These are phyloP conservation scores for Henricia sp. DNA, from an alignment of 53 echinoderm and acorn worm species.

Conservation along the genomic window DNA sequence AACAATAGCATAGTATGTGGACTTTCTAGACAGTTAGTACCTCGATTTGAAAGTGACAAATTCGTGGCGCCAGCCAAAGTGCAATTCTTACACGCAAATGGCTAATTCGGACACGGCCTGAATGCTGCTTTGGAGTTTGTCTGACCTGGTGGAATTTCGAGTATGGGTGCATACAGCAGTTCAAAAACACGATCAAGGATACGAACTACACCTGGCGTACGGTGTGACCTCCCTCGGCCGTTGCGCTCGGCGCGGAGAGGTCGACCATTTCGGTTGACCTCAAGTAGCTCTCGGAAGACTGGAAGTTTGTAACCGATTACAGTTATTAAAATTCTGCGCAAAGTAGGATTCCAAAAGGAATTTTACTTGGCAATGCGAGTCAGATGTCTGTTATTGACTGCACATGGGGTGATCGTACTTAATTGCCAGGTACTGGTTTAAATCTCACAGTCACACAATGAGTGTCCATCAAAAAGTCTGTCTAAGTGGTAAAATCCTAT, in stretches of 20 bases:
- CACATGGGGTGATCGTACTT: slow-evolving; percentile 36
- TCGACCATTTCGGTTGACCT: slow-evolving; percentile 21
- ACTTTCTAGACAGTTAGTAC: no score
- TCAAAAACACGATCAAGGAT: neutral
- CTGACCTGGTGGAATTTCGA: no score
- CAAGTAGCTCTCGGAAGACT: neutral
- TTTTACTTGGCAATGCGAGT: neutral
- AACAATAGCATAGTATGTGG: no score
- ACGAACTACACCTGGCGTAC: slow-evolving; percentile 29
- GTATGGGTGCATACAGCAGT: neutral
- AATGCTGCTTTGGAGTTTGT: no score
- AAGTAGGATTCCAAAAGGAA: slow-evolving; percentile 19
- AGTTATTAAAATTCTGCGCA: slow-evolving; percentile 43
- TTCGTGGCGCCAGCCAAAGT: no score
- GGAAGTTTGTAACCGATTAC: slow-evolving; percentile 20
- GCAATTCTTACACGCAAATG: no score
- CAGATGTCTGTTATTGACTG: slow-evolving; percentile 28
- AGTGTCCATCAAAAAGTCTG: neutral
- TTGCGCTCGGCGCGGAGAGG: slow-evolving; percentile 8
- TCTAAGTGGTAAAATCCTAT: neutral
- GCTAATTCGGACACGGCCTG: no score
- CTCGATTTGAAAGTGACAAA: no score
- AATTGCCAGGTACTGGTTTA: neutral
- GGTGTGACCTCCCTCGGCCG: slow-evolving; percentile 36
- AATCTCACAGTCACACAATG: neutral